These are phyloP conservation scores for Chironomus riparius DNA, from an alignment of 2,888 invertebrate genomes.

Conservation along the genomic window DNA sequence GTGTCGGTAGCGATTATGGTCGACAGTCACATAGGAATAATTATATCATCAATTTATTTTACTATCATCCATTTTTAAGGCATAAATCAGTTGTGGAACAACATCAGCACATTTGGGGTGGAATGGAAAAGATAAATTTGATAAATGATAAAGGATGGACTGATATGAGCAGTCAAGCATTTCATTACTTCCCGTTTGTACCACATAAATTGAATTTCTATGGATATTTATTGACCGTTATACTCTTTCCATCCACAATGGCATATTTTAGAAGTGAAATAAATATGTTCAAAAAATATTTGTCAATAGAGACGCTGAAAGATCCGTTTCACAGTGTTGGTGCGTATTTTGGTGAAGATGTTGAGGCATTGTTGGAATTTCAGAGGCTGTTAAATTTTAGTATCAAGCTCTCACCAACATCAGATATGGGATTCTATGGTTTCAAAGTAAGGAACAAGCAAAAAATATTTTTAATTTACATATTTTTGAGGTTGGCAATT, in stretches of 20 bases:
- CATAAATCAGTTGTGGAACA: not conserved
- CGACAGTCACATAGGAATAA: slow-evolving; percentile 7
- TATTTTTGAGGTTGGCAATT: not conserved
- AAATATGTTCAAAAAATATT: not conserved
- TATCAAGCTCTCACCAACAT: not conserved
- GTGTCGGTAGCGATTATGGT: slow-evolving; percentile 1
- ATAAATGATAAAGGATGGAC: slow-evolving; percentile 4
- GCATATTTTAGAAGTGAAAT: not conserved
- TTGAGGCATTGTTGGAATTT: not conserved
- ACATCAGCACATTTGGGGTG: not conserved
- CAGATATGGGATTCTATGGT: not conserved
- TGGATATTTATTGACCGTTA: not conserved
- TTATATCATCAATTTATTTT: slow-evolving; percentile 19
- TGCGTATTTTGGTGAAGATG: not conserved
- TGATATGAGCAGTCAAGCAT: slow-evolving; percentile 8
- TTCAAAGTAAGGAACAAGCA: not conserved
- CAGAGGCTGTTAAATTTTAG: not conserved
- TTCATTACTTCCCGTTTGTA: not conserved
- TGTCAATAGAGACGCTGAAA: not conserved
- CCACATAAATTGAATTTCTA: not conserved
- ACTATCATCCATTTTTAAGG: not conserved
- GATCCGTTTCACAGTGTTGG: not conserved
- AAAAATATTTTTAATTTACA: not conserved
- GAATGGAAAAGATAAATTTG: slow-evolving; percentile 5
- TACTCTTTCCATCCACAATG: not conserved